Base-by-base conservation (phyloP, 2,113 vertebrate species). In the Oryzias curvinotus region DNA sequence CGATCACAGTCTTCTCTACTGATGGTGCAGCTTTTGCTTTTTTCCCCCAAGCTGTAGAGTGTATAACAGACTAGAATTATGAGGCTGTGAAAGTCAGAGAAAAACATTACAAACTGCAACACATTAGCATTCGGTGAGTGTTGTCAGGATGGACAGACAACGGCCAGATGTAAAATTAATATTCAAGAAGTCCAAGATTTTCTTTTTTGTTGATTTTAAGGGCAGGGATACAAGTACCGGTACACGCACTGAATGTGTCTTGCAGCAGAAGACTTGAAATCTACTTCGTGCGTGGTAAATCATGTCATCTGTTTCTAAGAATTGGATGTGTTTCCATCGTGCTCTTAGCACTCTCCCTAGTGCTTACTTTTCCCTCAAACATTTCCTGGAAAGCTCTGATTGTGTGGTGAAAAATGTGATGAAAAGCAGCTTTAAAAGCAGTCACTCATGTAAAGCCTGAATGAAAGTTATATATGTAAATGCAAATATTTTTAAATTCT, bases 251-350 rank as follows among this genome's bases (percentile, higher is more conserved):
- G 69, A 49, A 63, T 49, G 44, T 49, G 56, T 65, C 36, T 16
- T 62, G 57, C 55, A 58, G 75, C 53, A 73, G 68, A 78, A 71
- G 68, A 63, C 44, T 80, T 65, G 72, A 56, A 78, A 78, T 19
- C 17, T 26, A 28, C 63, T 72, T 59, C 67, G 69, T 60, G 59
- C 71, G 61, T 30, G 46, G 65, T 83, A 65, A 85, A 78, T 83
- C 73, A 81, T 80, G 65, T 87, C 85, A 77, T 70, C 80, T 85
- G 85, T 75, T 84, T 81, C 60, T 69, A 74, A 30, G 72, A 85
- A 74, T 64, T 85, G 77, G 71, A 84, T 57, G 45, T 51, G 56
- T 50, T 71, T 81, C 63, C 52, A 30, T 80, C 1, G 21, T 46
- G 58, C 45, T 68, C 43, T 65, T 68, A 63, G 60, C 64, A 43